These are phyloP conservation scores for Beris chalybata DNA, from an alignment of 2,888 invertebrate species.

Conservation along the genomic window DNA sequence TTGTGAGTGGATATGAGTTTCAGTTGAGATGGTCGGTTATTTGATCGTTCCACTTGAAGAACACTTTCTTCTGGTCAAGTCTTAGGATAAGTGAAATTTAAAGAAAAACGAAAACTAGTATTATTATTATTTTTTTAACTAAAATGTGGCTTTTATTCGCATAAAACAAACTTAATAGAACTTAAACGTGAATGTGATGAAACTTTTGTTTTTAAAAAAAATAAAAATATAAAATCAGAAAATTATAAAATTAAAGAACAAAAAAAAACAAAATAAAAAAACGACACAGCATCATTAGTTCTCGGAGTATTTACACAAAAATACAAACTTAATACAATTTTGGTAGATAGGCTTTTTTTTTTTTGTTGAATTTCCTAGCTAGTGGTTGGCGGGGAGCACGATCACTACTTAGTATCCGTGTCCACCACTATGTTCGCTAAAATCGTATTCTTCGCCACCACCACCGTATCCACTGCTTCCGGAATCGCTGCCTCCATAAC, in stretches of 20 bases:
- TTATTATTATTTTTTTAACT: too few relatives aligned
- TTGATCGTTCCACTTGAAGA: too few relatives aligned
- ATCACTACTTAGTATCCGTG: constrained; percentile 25
- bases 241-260: constrained; percentile 23
- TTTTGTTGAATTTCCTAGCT: neutral
- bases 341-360: constrained; percentile 19
- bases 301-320: constrained; percentile 25
- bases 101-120: too few relatives aligned
- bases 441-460: constrained; percentile 44
- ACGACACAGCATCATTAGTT: constrained; percentile 30
- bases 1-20: too few relatives aligned
- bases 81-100: too few relatives aligned
- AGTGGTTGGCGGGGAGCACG: neutral
- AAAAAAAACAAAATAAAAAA: constrained; percentile 24
- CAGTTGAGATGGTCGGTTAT: too few relatives aligned
- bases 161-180: constrained; percentile 32
- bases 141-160: constrained; percentile 18
- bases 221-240: constrained; percentile 19
- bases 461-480: constrained; percentile 37
- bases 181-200: constrained; percentile 30
- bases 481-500: constrained; percentile 36
- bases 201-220: constrained; percentile 24
- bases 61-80: too few relatives aligned
- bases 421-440: constrained; percentile 12
- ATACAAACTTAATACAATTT: constrained; percentile 28